Evolutionary conservation across 1,140 invertebrate species (phyloP), one percentile per base, ranked within the genome.

Genomic region (Nylanderia fulva): DNA sequence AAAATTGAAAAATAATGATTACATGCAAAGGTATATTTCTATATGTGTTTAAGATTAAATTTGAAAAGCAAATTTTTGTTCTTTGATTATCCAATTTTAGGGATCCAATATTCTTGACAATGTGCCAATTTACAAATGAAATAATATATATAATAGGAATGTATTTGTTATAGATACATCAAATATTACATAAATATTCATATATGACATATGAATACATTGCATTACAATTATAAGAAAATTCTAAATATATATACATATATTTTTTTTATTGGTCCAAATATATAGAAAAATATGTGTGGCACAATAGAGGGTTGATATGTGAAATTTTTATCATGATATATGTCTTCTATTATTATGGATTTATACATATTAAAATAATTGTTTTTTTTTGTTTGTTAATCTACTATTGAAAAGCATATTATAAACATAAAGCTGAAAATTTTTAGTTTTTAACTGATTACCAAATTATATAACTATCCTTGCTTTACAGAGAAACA

Each of bases 101-200:
- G 9, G 9, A 66, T 66, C 29, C 11, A 42, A 42, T 69, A 21
- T 80, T 1, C 39, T 84, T 9, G n/a, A 86, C 42, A 54, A 84
- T 76, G 85, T 86, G 86, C 77, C 85, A 86, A 86, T 71, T 52
- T 72, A 85, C n/a, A 66, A 75, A 21, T 2, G 61, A 69, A 15
- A 36, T 61, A 54, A 52, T 86, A 18, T 15, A 61, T n/a, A n/a
- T 77, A 39, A 79, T 39, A 56, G 56, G 68, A 69, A 68, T 54
- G 0, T 33, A 18, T 79, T n/a, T 69, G 33, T 7, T 56, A 8
- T 60, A 42, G 3, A 2, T 80, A 29, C 18, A 11, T 11, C 8
- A 39, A 56, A 77, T n/a, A n/a, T n/a, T n/a, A n/a, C n/a, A n/a
- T n/a, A n/a, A n/a, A n/a, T n/a, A n/a, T n/a, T n/a, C n/a, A 11